Percentiles rank a stretch among this genome's conserved stretches.
These are phyloP conservation scores for Euwallacea fornicatus DNA, from an alignment of 1,140 invertebrate genomes.

Conservation along the genomic window DNA sequence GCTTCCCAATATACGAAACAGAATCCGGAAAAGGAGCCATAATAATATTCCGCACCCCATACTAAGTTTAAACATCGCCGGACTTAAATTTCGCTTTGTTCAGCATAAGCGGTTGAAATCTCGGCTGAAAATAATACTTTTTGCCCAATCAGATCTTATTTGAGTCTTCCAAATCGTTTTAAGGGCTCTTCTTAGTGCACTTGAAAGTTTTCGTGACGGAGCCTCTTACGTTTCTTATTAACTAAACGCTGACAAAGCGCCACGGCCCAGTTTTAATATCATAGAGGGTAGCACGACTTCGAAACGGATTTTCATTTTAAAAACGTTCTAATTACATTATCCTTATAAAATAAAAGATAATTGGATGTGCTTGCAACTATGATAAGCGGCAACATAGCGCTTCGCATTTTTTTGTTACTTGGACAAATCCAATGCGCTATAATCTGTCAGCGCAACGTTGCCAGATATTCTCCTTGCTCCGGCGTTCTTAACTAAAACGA, in stretches of 20 bases:
- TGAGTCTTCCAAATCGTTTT: constrained; percentile 23
- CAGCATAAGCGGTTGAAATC: constrained; percentile 15
- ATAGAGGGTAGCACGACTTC: neutral
- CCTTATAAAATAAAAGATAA: too few species aligned
- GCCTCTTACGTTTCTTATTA: constrained; percentile 32
- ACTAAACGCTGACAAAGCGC: constrained; percentile 29
- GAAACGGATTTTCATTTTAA: too few species aligned
- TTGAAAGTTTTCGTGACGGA: constrained; percentile 27
- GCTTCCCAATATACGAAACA: constrained; percentile 5
- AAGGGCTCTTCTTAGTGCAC: constrained; percentile 15
- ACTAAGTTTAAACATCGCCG: constrained; percentile 15
- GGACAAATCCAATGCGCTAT: too few species aligned
- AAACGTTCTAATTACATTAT: too few species aligned
- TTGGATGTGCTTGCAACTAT: too few species aligned
- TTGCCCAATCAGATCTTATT: constrained; percentile 26
- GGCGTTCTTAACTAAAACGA: too few species aligned
- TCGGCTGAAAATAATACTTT: constrained; percentile 26
- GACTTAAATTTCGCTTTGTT: constrained; percentile 21
- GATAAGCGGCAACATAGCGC: too few species aligned
- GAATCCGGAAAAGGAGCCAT: neutral
- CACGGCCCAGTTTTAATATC: neutral
- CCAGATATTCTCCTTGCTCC: too few species aligned
- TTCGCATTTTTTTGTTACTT: too few species aligned
- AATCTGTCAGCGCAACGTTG: too few species aligned
- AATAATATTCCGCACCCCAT: constrained; percentile 18